Conservation (phyloP, 2,113 vertebrate species). For the Nannospalax galili region DNA sequence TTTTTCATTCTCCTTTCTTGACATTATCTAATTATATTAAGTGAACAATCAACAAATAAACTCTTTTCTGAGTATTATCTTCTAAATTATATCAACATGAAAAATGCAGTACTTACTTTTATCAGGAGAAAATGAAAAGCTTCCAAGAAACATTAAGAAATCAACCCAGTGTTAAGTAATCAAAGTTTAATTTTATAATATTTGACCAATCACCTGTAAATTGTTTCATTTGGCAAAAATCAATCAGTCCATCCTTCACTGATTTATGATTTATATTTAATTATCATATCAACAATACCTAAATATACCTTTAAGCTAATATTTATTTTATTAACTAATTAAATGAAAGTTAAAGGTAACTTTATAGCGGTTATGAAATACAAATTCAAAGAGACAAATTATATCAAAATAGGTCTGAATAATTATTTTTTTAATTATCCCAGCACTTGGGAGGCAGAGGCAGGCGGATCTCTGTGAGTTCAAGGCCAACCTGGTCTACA, state of each 20-base stretch:
- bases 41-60: constrained; percentile 51
- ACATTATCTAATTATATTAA: constrained; percentile 55
- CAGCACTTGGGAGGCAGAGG: too few relatives aligned
- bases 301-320: constrained; percentile 78
- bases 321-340: constrained; percentile 84
- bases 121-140: constrained; percentile 36
- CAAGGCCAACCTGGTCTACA: too few relatives aligned
- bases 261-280: constrained; percentile 84
- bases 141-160: constrained; percentile 11
- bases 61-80: not conserved
- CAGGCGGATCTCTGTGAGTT: too few relatives aligned
- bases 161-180: constrained; percentile 70
- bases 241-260: constrained; percentile 83
- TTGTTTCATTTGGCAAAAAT: constrained; percentile 78
- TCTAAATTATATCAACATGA: constrained; percentile 64
- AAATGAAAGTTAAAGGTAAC: constrained; percentile 81
- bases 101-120: not conserved
- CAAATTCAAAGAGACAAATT: constrained; percentile 58
- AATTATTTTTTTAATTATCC: not conserved
- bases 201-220: constrained; percentile 82
- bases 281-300: constrained; percentile 85
- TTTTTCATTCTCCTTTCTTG: constrained; percentile 34
- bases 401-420: constrained; percentile 45
- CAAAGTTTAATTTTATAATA: constrained; percentile 76
- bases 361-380: constrained; percentile 72